phyloP scores from a whole-genome alignment of 2,888 invertebrate species.

The Metallyticus violacea region DNA sequence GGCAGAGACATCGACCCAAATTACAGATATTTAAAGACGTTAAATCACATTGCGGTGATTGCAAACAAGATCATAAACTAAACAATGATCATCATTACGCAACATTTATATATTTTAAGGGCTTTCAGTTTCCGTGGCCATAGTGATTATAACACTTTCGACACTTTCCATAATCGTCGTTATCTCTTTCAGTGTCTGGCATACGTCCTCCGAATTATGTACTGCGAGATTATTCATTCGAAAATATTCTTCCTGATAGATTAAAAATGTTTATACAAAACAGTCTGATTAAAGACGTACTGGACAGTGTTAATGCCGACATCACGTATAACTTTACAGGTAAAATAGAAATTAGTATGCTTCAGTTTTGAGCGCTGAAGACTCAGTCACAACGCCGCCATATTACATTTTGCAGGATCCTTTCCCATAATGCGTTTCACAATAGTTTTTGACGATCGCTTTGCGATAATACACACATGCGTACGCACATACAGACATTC shows the following conservation, averaged over 20 bases:
- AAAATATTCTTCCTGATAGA: not conserved
- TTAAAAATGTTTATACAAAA: not conserved
- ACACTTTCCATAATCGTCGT: constrained; percentile 27
- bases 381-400: constrained; percentile 45
- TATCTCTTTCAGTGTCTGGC: constrained; percentile 28
- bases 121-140: constrained; percentile 3
- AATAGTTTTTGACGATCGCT: constrained; percentile 14
- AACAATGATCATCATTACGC: not conserved
- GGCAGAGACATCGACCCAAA: not conserved
- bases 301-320: not conserved
- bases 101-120: not conserved
- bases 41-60: not conserved
- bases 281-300: not conserved
- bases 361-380: constrained; percentile 43
- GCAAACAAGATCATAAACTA: not conserved
- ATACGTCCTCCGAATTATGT: constrained; percentile 22
- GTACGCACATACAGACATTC: not conserved
- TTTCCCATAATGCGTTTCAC: constrained; percentile 26
- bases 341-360: constrained; percentile 39
- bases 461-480: not conserved
- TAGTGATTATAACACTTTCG: constrained; percentile 12
- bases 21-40: not conserved
- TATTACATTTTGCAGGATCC: constrained; percentile 41
- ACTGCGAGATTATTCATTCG: not conserved
- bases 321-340: not conserved